phyloP scores from a whole-genome alignment of 2,888 invertebrate species.

The Dryobotodes eremita region DNA sequence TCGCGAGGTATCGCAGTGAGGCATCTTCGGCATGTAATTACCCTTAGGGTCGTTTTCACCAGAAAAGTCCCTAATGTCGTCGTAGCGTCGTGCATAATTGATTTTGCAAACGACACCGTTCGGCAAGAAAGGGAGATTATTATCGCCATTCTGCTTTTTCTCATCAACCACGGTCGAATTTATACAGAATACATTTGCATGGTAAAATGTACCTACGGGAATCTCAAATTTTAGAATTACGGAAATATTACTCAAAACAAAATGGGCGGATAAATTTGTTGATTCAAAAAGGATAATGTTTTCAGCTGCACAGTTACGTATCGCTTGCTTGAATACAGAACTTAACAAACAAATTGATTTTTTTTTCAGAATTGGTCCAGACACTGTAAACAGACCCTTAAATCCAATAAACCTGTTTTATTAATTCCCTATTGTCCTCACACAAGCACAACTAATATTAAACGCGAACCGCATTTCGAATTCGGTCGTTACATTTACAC shows the following conservation, averaged over 20 bases:
- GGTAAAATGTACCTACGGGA: neutral
- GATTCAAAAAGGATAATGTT: too few species aligned
- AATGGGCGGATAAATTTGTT: neutral
- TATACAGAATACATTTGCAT: neutral
- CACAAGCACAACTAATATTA: too few species aligned
- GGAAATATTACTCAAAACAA: too few species aligned
- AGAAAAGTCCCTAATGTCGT: constrained; percentile 12
- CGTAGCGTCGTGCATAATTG: constrained; percentile 38
- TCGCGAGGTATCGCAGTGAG: too few species aligned
- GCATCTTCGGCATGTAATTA: too few species aligned
- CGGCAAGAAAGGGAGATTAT: neutral
- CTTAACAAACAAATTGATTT: too few species aligned
- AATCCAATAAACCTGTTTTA: too few species aligned
- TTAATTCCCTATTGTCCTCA: too few species aligned
- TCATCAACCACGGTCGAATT: constrained; percentile 1
- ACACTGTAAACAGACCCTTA: too few species aligned
- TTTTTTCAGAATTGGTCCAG: neutral
- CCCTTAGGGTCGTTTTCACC: neutral
- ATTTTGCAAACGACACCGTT: constrained; percentile 46
- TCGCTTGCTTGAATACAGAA: too few species aligned
- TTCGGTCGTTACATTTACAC: too few species aligned
- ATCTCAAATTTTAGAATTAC: neutral
- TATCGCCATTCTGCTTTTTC: constrained; percentile 25
- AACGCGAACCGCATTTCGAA: too few species aligned
- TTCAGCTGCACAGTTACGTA: neutral